phyloP scores from a whole-genome alignment of 2,113 vertebrate genomes.

The Gambusia affinis region DNA sequence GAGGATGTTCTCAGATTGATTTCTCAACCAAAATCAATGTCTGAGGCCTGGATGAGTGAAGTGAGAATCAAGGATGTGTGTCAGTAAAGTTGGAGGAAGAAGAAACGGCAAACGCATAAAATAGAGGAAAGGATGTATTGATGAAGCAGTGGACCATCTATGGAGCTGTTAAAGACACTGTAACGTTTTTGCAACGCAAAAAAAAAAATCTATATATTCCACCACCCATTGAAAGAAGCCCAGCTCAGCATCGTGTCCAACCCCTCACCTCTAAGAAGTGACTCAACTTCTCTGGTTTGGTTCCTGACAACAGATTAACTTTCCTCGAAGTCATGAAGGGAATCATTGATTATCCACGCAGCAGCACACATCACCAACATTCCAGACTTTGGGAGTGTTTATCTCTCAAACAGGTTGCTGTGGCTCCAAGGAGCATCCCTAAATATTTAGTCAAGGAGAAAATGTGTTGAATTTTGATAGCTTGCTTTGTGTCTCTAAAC shows the following conservation, averaged over 20 bases:
- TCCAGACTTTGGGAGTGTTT: constrained; percentile 20
- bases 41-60: constrained; percentile 1
- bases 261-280: constrained; percentile 50
- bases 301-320: constrained; percentile 36
- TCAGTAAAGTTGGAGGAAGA: constrained; percentile 1
- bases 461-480: constrained; percentile 54
- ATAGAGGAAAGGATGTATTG: constrained; percentile 10
- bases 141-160: constrained; percentile 32
- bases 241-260: constrained; percentile 18
- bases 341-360: constrained; percentile 60
- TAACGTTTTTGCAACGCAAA: constrained; percentile 19
- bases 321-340: constrained; percentile 34
- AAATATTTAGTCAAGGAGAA: constrained; percentile 3
- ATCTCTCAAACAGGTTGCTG: constrained; percentile 39
- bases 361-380: constrained; percentile 33
- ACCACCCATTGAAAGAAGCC: constrained; percentile 24
- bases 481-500: constrained; percentile 28
- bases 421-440: constrained; percentile 9
- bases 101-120: constrained; percentile 7
- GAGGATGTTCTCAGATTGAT: constrained; percentile 26
- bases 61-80: constrained; percentile 29
- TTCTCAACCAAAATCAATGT: constrained; percentile 43
- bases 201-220: constrained; percentile 48
- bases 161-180: constrained; percentile 8
- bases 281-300: constrained; percentile 53